Percentiles rank a stretch among this genome's conserved stretches.
These are phyloP conservation scores for Cynopterus sphinx DNA, from an alignment of 2,797 vertebrate species.

Conservation along the genomic window DNA sequence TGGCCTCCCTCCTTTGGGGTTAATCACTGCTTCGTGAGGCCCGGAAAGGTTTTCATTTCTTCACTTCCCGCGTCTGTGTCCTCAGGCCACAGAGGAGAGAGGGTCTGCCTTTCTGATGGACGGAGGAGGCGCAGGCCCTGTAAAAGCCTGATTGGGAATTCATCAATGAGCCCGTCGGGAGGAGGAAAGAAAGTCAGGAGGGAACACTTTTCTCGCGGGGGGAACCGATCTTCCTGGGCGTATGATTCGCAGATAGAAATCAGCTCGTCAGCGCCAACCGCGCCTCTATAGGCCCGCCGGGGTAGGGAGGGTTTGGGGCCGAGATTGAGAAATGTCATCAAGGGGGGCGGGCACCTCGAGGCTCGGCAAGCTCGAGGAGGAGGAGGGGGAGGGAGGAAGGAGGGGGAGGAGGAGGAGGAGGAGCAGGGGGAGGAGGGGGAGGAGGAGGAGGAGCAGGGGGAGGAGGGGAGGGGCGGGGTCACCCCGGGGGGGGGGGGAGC, in stretches of 20 bases:
- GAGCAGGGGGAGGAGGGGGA: too few relatives aligned
- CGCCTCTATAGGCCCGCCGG: not conserved
- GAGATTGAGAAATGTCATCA: conserved; percentile 10
- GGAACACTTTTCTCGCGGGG: not conserved
- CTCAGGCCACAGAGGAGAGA: not conserved
- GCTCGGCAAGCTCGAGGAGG: not conserved
- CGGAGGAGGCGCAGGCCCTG: too few relatives aligned
- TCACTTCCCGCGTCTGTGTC: too few relatives aligned
- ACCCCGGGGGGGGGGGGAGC: too few relatives aligned
- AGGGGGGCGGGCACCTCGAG: not conserved
- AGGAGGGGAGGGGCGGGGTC: too few relatives aligned
- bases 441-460: too few relatives aligned
- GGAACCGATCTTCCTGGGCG: not conserved
- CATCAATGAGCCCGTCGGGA: not conserved
- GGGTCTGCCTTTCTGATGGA: not conserved
- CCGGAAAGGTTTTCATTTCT: not conserved
- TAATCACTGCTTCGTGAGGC: not conserved
- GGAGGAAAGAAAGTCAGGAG: not conserved
- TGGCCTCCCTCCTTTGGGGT: not conserved
- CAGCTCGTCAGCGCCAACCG: not conserved
- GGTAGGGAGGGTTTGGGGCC: not conserved
- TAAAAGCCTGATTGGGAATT: not conserved
- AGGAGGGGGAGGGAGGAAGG: too few relatives aligned
- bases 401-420: too few relatives aligned
- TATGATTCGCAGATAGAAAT: not conserved